Evolutionary conservation across 2,113 vertebrate genomes (phyloP).

Genomic region (Pelvicachromis taeniatus): DNA sequence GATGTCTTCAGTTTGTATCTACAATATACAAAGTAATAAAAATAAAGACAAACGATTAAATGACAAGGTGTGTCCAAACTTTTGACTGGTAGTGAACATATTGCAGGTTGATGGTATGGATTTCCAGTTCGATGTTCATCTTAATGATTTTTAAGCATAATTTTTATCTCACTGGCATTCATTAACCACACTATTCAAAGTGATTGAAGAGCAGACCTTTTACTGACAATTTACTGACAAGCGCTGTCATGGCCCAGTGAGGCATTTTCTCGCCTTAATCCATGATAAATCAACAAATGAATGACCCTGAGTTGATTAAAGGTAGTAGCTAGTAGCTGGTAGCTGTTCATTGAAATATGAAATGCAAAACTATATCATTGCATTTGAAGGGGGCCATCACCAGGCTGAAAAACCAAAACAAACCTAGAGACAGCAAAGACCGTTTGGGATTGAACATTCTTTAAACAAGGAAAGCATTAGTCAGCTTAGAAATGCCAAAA

Average conservation of each 20-base stretch:
- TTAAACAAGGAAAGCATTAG: not conserved
- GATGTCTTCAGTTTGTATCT: not conserved
- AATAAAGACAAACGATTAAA: not conserved
- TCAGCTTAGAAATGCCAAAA: not conserved
- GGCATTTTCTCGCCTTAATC: not conserved
- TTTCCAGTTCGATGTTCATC: no score
- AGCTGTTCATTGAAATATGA: not conserved
- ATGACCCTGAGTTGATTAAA: not conserved
- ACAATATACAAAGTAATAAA: not conserved
- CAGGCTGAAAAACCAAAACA: not conserved
- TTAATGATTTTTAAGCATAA: no score
- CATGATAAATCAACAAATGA: not conserved
- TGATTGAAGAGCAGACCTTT: not conserved
- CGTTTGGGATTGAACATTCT: not conserved
- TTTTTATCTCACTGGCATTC: no score
- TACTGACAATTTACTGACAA: not conserved
- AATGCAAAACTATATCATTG: not conserved
- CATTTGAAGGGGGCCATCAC: not conserved
- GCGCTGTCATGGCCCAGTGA: not conserved
- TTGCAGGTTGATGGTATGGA: no score
- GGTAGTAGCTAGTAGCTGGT: not conserved
- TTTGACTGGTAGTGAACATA: no score
- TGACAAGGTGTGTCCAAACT: not conserved
- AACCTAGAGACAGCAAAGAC: not conserved
- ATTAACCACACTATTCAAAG: not conserved